Evolutionary conservation across 2,888 invertebrate genomes (phyloP), one percentile per base, ranked within the genome.

Genomic region (Patella depressa): DNA sequence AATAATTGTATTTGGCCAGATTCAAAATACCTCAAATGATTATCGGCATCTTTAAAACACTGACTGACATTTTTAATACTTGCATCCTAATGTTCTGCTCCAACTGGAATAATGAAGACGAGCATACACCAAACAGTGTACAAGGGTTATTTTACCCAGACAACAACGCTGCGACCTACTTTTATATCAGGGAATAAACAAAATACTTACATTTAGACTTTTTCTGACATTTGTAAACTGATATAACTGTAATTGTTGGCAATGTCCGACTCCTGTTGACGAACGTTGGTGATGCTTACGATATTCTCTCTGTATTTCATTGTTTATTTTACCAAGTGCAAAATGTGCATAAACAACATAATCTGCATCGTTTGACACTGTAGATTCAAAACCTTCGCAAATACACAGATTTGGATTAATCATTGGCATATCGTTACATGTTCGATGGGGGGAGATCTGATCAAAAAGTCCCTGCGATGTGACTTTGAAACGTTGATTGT

Each of bases 401-500:
- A 89, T 86, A 79, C 89, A 89, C 3, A 86, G 78, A 72, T 85
- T 86, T 5, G 88, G 87, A 80, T 81, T 85, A 45, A 85, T 82
- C 15, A 83, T 76, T 4, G 88, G 86, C 54, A 88, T 80, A 45
- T 83, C 77, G 65, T 79, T 77, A 78, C 89, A 89, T 1, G 83
- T 84, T 72, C 88, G 81, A 45, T 75, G 75, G 9, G 77, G 55
- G 12, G 84, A 82, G 19, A 87, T 75, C 12, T 75, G 70, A 4
- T 78, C 70, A 12, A 87, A 79, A 11, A 88, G 81, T 24, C 87
- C 87, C 19, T 77, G 24, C 19, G 73, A 74, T 0, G 82, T 78
- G 5, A 87, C 80, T 65, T 79, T 80, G 71, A 83, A 86, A 34
- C 78, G 79, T 5, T 79, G 74, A 65, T 82, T 82, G 53, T 77